Evolutionary conservation across 2,888 invertebrate species (phyloP), one percentile per base, ranked within the genome.

Genomic region (Tethea ocularis): DNA sequence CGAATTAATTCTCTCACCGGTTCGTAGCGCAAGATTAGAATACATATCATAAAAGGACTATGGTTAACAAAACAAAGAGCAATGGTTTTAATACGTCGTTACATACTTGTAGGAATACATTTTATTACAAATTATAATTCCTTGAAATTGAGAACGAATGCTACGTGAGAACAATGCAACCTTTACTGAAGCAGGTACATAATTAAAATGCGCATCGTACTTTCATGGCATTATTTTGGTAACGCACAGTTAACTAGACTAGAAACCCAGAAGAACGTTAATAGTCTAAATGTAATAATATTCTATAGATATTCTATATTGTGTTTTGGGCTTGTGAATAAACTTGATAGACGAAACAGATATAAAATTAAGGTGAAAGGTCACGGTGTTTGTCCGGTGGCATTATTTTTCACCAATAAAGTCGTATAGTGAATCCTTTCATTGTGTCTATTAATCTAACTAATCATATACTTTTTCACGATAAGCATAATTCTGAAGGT

Each of bases 181-280:
- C 54, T 33, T 54, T n/a, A 54, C 29, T 20, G 36, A 33, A 54
- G 29, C 36, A n/a, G 15, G 57, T 54, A 46, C 59, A 70, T 20
- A 46, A 46, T 74, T 73, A 64, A 64, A 62, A 74, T 73, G 64
- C 74, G 53, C 60, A 57, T 64, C 67, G 69, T 33, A 33, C 33
- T 61, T 61, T 52, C 63, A 62, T 56, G 58, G 59, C 56, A 57
- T 62, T 63, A 65, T 65, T 70, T 80, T 78, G 72, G 68, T 72
- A 77, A 77, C 75, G 61, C 61, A 80, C 83, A 78, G 83, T 83
- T 83, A 82, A 64, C 70, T 69, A 61, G 59, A 33, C 33, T 33
- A 54, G 33, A 54, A 54, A 33, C 54, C 53, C 33, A 54, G 20
- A 33, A 54, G 54, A 15, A 54, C 6, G 22, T 33, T 54, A 8